Percentiles rank a stretch among this genome's conserved stretches.
Conservation (phyloP, 1,140 invertebrate species). For the Drosophila pallidifrons region DNA sequence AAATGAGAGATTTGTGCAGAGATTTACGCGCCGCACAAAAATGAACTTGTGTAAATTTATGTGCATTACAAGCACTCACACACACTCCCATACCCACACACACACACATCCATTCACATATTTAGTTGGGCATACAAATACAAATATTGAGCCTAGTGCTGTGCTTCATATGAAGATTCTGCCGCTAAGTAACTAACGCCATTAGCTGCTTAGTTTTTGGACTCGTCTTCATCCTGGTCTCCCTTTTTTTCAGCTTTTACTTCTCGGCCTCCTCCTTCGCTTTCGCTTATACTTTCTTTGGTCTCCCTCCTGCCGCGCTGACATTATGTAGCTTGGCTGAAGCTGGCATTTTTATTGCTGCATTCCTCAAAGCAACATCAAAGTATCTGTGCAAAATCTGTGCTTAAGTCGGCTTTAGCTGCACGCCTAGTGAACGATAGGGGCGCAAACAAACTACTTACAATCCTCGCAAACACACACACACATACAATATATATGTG, state of each 20-base stretch:
- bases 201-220: constrained; percentile 69
- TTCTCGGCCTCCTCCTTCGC: background rate
- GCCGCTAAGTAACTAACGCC: constrained; percentile 73
- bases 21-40: constrained; percentile 74
- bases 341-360: constrained; percentile 72
- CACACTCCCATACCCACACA: constrained; percentile 2
- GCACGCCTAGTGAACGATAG: constrained; percentile 10
- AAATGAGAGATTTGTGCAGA: constrained; percentile 77
- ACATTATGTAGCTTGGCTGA: background rate
- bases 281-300: background rate
- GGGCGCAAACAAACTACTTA: background rate
- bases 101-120: background rate
- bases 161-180: constrained; percentile 5
- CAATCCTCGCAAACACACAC: background rate
- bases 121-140: constrained; percentile 13
- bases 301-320: too few species aligned
- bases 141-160: constrained; percentile 16
- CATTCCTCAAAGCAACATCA: constrained; percentile 69
- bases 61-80: constrained; percentile 54
- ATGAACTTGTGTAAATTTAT: constrained; percentile 78
- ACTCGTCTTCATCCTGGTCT: background rate
- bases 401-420: constrained; percentile 55
- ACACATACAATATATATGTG: background rate
- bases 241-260: background rate
- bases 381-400: constrained; percentile 66